Evolutionary conservation across 1,140 invertebrate genomes (phyloP).

Genomic region (Armadillidium nasatum): DNA sequence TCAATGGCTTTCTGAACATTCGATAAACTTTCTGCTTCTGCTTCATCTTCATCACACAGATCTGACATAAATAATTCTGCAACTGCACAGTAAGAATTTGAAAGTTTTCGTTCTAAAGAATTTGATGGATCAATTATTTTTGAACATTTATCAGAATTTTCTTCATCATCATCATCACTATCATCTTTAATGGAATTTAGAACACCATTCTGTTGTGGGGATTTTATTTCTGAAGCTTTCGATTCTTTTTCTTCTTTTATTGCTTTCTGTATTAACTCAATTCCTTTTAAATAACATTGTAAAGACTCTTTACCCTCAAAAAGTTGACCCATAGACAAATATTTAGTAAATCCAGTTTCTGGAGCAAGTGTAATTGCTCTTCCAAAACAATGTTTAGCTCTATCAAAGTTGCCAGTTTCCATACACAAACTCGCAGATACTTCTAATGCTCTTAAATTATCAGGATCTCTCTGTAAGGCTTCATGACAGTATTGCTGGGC

Average conservation of each 20-base stretch:
- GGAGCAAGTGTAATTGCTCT: neutral
- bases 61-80: constrained; percentile 29
- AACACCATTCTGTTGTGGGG: neutral
- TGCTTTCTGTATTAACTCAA: constrained; percentile 4
- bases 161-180: neutral
- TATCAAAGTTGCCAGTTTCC: neutral
- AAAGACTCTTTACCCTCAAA: constrained; percentile 21
- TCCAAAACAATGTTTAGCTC: constrained; percentile 1
- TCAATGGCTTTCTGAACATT: constrained; percentile 17
- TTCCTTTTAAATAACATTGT: constrained; percentile 21
- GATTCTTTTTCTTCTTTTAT: neutral
- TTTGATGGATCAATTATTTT: neutral
- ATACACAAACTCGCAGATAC: constrained; percentile 1
- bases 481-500: neutral
- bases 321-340: constrained; percentile 29
- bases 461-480: neutral
- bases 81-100: constrained; percentile 23
- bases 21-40: constrained; percentile 20
- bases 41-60: constrained; percentile 25
- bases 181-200: neutral
- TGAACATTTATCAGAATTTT: neutral
- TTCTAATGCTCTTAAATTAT: neutral
- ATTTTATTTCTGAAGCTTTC: neutral
- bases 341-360: constrained; percentile 6
- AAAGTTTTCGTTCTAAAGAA: constrained; percentile 19